Conservation (phyloP, 1,140 invertebrate genomes). For the Fopius arisanus region DNA sequence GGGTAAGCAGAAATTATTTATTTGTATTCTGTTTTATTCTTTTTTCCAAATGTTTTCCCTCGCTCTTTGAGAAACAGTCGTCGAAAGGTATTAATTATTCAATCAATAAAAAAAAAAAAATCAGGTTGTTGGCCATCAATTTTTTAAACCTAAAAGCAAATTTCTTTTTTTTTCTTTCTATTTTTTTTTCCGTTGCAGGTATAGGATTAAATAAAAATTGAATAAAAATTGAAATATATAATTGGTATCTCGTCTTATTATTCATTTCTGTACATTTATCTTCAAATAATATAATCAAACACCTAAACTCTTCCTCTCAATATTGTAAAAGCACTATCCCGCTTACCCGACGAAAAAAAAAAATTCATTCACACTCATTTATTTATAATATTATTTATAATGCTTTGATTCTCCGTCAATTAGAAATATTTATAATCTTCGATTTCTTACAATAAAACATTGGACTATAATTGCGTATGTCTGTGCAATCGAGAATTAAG, state of each 20-base stretch:
- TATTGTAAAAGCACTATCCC: constrained; percentile 9
- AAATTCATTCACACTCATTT: background rate
- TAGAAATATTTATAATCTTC: background rate
- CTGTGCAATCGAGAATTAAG: background rate
- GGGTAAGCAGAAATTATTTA: background rate
- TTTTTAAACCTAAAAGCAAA: no score
- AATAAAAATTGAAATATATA: background rate
- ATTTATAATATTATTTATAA: background rate
- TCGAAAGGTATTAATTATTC: no score
- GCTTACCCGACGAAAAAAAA: background rate
- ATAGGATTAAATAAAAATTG: background rate
- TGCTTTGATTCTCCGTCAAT: constrained; percentile 1
- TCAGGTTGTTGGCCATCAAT: no score
- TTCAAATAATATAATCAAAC: background rate
- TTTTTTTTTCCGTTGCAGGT: no score
- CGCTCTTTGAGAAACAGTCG: no score
- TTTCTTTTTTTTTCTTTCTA: no score
- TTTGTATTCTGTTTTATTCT: background rate
- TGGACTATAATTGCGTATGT: background rate
- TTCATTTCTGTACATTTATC: constrained; percentile 7
- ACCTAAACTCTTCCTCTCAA: background rate
- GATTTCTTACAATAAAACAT: background rate
- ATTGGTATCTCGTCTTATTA: background rate
- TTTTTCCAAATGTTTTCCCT: background rate
- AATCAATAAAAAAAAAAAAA: no score